Evolutionary conservation across 2,113 vertebrate genomes (phyloP), one percentile per base, ranked within the genome.

Genomic region (Labeo rohita): DNA sequence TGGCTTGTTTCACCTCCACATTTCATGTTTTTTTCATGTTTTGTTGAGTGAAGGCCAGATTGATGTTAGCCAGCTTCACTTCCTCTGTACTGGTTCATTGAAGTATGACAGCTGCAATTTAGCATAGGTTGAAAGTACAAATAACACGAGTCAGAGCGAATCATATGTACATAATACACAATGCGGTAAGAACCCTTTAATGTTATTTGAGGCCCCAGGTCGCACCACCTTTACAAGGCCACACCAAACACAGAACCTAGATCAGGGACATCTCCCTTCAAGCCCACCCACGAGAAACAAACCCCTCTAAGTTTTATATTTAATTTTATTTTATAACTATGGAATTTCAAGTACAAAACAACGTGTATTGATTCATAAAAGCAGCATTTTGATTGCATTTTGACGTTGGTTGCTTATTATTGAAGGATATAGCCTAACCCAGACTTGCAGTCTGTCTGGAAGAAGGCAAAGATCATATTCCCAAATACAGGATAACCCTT

Each of bases 21-120:
- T 56, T 78, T 50, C 8, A 23, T 73, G 34, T 36, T 83, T 56
- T 28, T 83, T 76, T 49, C 5, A 52, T 54, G 66, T 54, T 66
- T 34, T 80, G 74, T 66, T 59, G 70, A 85, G 18, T 6, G 72
- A 47, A 34, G 50, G 36, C 11, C n/a, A 73, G 66, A 73, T 76
- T 87, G 85, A 79, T 43, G 68, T 39, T 68, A 63, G 47, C 34
- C 87, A 81, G 87, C 56, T 65, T 85, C n/a, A 39, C 61, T 85
- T 87, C 73, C 79, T 47, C 54, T 72, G 8, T 49, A 65, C 59
- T 18, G 52, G 45, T 54, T 54, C 47, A 50, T 36, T 52, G 68
- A 77, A 28, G 59, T 66, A 82, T 87, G 85, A 88, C 78, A 87
- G 78, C 80, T 81, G 77, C 78, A 87, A 80, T 83, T 87, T 85